Evolutionary conservation across 2,888 invertebrate species (phyloP).

Genomic region (Orthosia cruda): DNA sequence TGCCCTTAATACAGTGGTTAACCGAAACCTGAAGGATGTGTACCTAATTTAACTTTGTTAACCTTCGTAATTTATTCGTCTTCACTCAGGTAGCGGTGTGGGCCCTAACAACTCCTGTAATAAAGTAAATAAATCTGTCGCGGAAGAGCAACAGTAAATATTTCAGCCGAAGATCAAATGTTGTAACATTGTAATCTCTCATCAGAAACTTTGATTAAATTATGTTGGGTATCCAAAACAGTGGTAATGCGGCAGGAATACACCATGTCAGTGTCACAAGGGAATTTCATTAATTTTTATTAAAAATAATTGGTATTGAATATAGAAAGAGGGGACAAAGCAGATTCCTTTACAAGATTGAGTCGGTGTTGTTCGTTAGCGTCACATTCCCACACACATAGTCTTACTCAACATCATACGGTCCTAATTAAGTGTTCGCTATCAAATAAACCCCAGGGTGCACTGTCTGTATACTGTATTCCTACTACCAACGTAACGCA

Average conservation of each 20-base stretch:
- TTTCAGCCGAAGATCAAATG: slow-evolving; percentile 58
- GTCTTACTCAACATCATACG: slow-evolving; percentile 27
- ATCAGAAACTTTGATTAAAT: slow-evolving; percentile 61
- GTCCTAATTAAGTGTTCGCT: slow-evolving; percentile 50
- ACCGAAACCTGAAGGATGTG: slow-evolving; percentile 47
- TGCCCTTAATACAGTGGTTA: slow-evolving; percentile 41
- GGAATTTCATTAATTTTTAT: slow-evolving; percentile 63
- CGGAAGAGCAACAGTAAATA: slow-evolving; percentile 51
- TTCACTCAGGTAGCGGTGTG: slow-evolving; percentile 38
- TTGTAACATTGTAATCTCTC: slow-evolving; percentile 50
- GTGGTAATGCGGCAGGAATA: slow-evolving; percentile 47
- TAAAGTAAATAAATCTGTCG: no score
- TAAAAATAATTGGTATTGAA: slow-evolving; percentile 63
- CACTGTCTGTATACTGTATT: background rate
- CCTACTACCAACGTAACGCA: slow-evolving; percentile 19
- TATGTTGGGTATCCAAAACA: slow-evolving; percentile 54
- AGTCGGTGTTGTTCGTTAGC: slow-evolving; percentile 56
- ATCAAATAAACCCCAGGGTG: slow-evolving; percentile 54
- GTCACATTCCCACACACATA: slow-evolving; percentile 51
- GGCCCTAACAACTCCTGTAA: no score
- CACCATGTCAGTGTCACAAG: slow-evolving; percentile 64
- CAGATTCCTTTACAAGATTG: slow-evolving; percentile 39
- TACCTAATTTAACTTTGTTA: slow-evolving; percentile 62
- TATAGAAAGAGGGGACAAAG: slow-evolving; percentile 51
- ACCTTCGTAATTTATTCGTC: slow-evolving; percentile 64